Evolutionary conservation across 2,113 vertebrate genomes (phyloP), one percentile per base, ranked within the genome.

Genomic region (Columba livia): DNA sequence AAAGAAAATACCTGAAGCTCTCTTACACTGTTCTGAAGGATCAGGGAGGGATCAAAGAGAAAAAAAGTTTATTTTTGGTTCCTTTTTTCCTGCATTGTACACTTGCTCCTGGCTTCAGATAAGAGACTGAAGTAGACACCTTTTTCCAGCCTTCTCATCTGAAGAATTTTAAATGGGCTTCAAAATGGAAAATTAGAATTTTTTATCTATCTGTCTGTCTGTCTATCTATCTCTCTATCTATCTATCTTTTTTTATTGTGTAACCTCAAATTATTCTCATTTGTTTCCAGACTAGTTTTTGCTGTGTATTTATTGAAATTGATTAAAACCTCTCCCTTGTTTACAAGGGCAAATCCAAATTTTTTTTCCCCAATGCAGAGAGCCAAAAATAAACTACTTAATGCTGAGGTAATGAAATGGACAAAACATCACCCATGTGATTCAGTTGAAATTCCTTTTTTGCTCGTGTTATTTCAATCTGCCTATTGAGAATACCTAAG

Each of bases 361-460:
- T 0, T n/a, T 61, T 93, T 92, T 91, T 91, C 54, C 53, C 77
- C 29, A 57, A 79, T 73, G 48, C 31, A 74, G 28, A 48, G 42
- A 88, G 44, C 36, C 24, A 84, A 89, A 92, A 96, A 80, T 65
- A 85, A 89, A 71, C 65, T 86, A 47, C 54, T 94, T 88, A 88
- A 62, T 77, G 36, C 42, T 87, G 80, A 79, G 54, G 65, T 77
- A 92, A 87, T 85, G 85, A 89, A 93, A 91, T 53, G 44, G 57
- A 74, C 86, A 95, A 86, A 88, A 66, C 73, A 88, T 61, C 75
- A 85, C 67, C 75, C 4, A 0, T 66, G 42, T 53, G 34, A 89
- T 87, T 91, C 61, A 53, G 73, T 65, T 87, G 67, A 92, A 94
- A 92, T 91, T 66, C 80, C 73, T 61, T 94, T 96, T 84, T 79